These are phyloP conservation scores for Clarias batrachus DNA, from an alignment of 2,113 vertebrate species.

Conservation along the genomic window DNA sequence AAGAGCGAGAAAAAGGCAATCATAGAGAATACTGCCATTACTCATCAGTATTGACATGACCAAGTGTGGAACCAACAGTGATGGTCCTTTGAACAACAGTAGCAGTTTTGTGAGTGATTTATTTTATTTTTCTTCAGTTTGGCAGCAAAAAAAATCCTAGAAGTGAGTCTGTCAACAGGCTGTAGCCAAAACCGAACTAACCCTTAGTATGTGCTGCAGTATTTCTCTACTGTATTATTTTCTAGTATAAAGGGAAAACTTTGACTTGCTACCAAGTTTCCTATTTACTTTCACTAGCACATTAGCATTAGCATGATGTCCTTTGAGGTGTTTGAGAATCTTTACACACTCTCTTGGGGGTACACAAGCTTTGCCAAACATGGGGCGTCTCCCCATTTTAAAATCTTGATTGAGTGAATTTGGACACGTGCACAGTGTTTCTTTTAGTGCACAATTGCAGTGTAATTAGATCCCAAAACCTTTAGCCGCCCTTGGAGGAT, in stretches of 20 bases:
- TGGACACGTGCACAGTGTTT: background rate
- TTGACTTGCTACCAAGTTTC: constrained; percentile 67
- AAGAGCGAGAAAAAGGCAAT: constrained; percentile 63
- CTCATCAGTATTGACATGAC: constrained; percentile 72
- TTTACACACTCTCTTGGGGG: background rate
- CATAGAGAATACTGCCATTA: constrained; percentile 74
- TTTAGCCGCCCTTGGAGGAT: background rate
- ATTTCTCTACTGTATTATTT: background rate
- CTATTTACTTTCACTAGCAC: constrained; percentile 68
- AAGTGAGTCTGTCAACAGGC: constrained; percentile 64
- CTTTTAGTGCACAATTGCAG: background rate
- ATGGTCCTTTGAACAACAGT: constrained; percentile 72
- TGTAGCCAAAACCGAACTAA: background rate
- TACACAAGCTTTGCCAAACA: background rate
- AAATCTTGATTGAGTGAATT: background rate
- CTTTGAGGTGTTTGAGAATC: constrained; percentile 55
- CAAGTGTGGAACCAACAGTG: constrained; percentile 69
- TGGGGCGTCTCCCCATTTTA: background rate
- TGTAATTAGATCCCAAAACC: background rate
- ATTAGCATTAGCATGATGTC: constrained; percentile 64
- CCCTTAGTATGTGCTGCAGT: background rate
- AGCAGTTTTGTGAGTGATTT: constrained; percentile 68
- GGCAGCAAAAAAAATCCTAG: constrained; percentile 60
- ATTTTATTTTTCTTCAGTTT: constrained; percentile 66
- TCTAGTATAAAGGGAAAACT: constrained; percentile 67